phyloP scores from a whole-genome alignment of 92 coral and sea anemone genomes.

The Phenganax marumi region DNA sequence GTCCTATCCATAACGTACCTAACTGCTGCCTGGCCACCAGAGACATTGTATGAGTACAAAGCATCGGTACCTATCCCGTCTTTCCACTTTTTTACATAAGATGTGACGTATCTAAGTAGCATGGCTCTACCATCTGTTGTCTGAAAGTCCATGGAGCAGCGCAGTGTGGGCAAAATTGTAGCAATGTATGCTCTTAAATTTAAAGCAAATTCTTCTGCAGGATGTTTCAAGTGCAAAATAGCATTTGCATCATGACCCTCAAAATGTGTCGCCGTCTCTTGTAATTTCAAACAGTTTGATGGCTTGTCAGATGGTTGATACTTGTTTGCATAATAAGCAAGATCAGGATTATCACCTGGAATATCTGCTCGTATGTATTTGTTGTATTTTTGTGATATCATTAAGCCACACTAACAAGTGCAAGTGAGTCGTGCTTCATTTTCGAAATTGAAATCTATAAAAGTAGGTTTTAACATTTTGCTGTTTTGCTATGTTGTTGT shows the following conservation, averaged over 20 bases:
- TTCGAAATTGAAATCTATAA: conserved; percentile 53
- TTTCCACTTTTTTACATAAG: too few species aligned
- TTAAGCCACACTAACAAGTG: conserved; percentile 44
- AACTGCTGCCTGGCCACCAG: too few species aligned
- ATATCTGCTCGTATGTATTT: conserved; percentile 25
- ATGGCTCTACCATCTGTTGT: too few species aligned
- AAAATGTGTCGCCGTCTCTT: background rate
- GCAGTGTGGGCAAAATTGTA: conserved; percentile 49
- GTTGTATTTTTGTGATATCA: background rate
- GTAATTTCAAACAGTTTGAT: too few species aligned
- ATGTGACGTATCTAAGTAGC: too few species aligned
- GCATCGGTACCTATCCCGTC: conserved; percentile 35
- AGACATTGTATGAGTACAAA: too few species aligned
- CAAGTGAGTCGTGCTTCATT: conserved; percentile 48
- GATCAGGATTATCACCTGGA: conserved; percentile 13
- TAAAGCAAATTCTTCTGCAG: conserved; percentile 30
- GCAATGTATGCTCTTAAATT: too few species aligned
- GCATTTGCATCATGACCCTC: background rate
- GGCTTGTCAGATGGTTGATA: conserved; percentile 15
- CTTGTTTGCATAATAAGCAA: conserved; percentile 22
- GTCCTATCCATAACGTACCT: too few species aligned
- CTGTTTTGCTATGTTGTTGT: background rate
- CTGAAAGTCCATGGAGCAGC: conserved; percentile 28
- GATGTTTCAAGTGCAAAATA: conserved; percentile 11
- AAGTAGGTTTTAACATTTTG: conserved; percentile 29